Conservation (phyloP, 1,140 invertebrate species). For the Diprion similis region DNA sequence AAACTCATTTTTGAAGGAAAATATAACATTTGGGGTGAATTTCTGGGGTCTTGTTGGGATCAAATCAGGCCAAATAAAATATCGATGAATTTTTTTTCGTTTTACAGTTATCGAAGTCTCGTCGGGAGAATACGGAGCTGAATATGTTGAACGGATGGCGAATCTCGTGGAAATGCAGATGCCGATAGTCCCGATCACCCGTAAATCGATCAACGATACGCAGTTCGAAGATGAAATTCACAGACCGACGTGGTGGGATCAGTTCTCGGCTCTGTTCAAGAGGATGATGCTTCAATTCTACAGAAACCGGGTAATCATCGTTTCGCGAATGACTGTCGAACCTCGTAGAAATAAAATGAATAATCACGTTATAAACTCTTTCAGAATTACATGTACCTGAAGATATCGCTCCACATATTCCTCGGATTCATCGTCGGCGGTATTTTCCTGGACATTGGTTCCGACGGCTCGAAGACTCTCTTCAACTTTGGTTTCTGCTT, state of each 20-base stretch:
- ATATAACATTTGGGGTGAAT: too few species aligned
- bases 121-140: conserved; percentile 74
- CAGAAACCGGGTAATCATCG: conserved; percentile 69
- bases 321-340: conserved; percentile 13
- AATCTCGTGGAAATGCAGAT: conserved; percentile 66
- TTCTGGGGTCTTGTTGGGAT: neutral
- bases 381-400: conserved; percentile 75
- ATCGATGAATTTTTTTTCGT: conserved; percentile 25
- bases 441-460: conserved; percentile 74
- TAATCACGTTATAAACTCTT: conserved; percentile 45
- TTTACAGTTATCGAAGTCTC: conserved; percentile 79
- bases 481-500: conserved; percentile 87
- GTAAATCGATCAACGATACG: conserved; percentile 41
- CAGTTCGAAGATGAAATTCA: conserved; percentile 26
- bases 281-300: conserved; percentile 76
- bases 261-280: conserved; percentile 70
- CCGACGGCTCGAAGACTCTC: conserved; percentile 79
- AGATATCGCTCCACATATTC: conserved; percentile 71
- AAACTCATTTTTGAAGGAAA: conserved; percentile 8
- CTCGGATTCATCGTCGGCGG: conserved; percentile 74
- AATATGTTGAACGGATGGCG: conserved; percentile 70
- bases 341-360: neutral
- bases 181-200: conserved; percentile 62
- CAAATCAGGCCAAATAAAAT: neutral
- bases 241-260: conserved; percentile 62